Base-by-base conservation (phyloP, 2,888 invertebrate genomes). In the Theodoxus fluviatilis region DNA sequence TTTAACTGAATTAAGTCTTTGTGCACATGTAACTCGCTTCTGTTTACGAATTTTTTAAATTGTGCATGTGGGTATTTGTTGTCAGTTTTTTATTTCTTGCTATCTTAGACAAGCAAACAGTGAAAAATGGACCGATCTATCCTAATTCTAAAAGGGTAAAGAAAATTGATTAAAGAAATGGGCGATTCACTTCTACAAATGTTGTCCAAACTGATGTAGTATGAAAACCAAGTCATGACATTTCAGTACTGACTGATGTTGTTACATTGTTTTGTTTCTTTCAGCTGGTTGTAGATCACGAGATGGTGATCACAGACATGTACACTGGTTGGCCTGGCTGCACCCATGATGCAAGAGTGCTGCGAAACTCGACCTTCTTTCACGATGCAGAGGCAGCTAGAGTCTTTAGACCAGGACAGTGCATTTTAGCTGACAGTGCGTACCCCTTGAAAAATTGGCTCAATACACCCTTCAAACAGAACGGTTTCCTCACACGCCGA, bases 251-350 rank as follows among this genome's bases (percentile, higher is more conserved):
- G 15, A 43, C 43, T 43, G 43, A 43, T 18, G 9, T 43, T 43
- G 9, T 43, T 43, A 12, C 43, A 12, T 43, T 18, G 9, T 43
- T 57, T 22, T 57, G 9, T 22, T 57, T n/a, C 9, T 52, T 75
- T 12, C 75, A 77, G 69, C 68, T 55, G 25, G 70, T 73, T 18
- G 74, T 72, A 15, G 72, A 77, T 67, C 31, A 55, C 37, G 68
- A 74, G 43, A 55, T 69, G 43, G 57, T n/a, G 37, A 73, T 78
- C 31, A 73, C 55, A 25, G 37, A 72, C 66, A 49, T 64, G 12
- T 75, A 73, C 61, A 59, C 69, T 49, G 76, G 78, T 3, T 76
- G 71, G 67, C 75, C 73, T 28, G 78, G 78, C 22, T 72, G 70
- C 64, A 63, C 59, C 9, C 74, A 76, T 72, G 76, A 78, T 68